Evolutionary conservation across 2,888 invertebrate genomes (phyloP).

Genomic region (Metalampra italica): DNA sequence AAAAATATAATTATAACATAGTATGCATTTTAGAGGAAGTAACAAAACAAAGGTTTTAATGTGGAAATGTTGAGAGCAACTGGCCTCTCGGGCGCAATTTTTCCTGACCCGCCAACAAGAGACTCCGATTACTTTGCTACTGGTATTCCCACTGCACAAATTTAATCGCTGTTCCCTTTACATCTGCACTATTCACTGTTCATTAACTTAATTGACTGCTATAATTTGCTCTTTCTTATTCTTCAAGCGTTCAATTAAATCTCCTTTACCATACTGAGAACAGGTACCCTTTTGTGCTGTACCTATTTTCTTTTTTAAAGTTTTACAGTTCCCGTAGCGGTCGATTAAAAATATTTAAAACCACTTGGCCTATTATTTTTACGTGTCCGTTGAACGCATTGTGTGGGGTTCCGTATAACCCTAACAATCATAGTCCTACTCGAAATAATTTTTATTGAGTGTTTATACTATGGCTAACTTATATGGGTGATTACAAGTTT

Average conservation of each 20-base stretch:
- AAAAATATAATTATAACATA: background rate
- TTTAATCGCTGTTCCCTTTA: slow-evolving; percentile 32
- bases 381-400: too few species aligned
- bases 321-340: background rate
- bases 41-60: slow-evolving; percentile 33
- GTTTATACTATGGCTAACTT: too few species aligned
- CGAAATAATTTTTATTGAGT: too few species aligned
- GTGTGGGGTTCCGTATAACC: too few species aligned
- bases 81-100: slow-evolving; percentile 32
- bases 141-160: slow-evolving; percentile 33
- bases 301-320: too few species aligned
- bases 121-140: slow-evolving; percentile 28
- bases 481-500: too few species aligned
- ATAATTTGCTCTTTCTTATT: slow-evolving; percentile 11
- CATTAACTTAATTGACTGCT: slow-evolving; percentile 26
- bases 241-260: background rate
- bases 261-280: background rate
- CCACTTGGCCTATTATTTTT: too few species aligned
- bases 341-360: too few species aligned
- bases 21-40: slow-evolving; percentile 18
- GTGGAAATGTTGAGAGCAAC: slow-evolving; percentile 22
- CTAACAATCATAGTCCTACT: too few species aligned
- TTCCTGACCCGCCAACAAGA: slow-evolving; percentile 25
- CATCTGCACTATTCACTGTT: slow-evolving; percentile 21
- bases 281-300: background rate